Evolutionary conservation across 2,888 invertebrate genomes (phyloP).

Genomic region (Cryptus viduatorius): DNA sequence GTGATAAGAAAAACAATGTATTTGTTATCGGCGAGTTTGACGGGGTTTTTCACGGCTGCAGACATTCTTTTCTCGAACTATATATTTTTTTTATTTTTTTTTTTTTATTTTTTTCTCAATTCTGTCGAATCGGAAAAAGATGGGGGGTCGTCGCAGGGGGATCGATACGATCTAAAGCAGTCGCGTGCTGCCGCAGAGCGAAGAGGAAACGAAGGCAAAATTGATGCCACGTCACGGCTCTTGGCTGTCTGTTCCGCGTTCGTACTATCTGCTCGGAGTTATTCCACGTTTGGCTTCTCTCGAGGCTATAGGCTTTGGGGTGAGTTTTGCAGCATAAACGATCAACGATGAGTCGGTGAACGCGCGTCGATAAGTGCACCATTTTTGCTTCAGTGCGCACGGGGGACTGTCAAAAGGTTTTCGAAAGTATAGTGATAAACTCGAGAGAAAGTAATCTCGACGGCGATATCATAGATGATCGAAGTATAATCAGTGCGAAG

Average conservation of each 20-base stretch:
- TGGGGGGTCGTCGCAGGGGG: conserved; percentile 7
- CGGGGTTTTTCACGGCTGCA: neutral
- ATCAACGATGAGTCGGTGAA: conserved; percentile 23
- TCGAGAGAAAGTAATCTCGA: no score
- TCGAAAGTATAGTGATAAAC: neutral
- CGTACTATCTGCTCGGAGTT: no score
- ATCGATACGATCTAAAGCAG: conserved; percentile 33
- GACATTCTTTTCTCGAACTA: neutral
- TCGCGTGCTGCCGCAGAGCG: conserved; percentile 3
- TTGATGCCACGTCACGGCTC: conserved; percentile 36
- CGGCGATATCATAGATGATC: no score
- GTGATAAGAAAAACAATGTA: conserved; percentile 24
- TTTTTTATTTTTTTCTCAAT: conserved; percentile 6
- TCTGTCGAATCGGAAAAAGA: conserved; percentile 13
- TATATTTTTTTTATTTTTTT: neutral
- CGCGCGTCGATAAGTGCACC: conserved; percentile 29
- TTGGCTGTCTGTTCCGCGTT: conserved; percentile 11
- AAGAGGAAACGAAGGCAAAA: conserved; percentile 33
- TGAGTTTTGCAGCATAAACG: conserved; percentile 1
- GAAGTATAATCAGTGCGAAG: no score
- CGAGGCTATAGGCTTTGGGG: conserved; percentile 8
- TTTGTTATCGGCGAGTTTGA: conserved; percentile 12
- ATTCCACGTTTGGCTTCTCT: conserved; percentile 36
- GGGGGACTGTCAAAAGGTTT: conserved; percentile 1
- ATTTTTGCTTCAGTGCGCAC: conserved; percentile 10